Percentiles rank a stretch among this genome's conserved stretches.
Evolutionary conservation across 1,140 invertebrate species (phyloP).

Genomic region (Drosophila teissieri): DNA sequence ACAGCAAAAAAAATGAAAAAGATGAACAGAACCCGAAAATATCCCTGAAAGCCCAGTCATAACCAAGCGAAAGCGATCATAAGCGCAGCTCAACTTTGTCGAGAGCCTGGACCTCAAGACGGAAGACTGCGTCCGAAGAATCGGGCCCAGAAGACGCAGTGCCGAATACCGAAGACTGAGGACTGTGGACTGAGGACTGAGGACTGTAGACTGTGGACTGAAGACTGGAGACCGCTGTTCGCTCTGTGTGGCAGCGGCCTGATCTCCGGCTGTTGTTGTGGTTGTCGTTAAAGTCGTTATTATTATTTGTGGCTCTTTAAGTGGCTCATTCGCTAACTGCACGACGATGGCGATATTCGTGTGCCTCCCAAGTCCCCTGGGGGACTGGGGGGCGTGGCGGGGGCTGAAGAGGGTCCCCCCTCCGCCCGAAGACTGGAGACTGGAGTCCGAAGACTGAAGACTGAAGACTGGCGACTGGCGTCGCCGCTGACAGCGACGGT

Average conservation of each 20-base stretch:
- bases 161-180: background rate
- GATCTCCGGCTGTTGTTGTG: conserved; percentile 70
- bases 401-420: background rate
- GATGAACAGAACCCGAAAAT: conserved; percentile 10
- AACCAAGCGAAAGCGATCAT: conserved; percentile 47
- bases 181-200: background rate
- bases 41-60: conserved; percentile 26
- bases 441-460: background rate
- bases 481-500: conserved; percentile 73
- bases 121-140: background rate
- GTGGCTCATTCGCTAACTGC: conserved; percentile 82
- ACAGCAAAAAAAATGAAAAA: background rate
- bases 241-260: conserved; percentile 52
- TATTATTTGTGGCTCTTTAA: conserved; percentile 83
- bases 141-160: background rate
- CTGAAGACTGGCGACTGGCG: conserved; percentile 47
- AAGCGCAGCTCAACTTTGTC: conserved; percentile 74
- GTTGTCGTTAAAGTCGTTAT: conserved; percentile 83
- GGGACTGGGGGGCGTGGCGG: background rate
- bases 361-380: conserved; percentile 46
- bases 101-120: background rate
- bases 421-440: conserved; percentile 6
- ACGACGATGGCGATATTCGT: conserved; percentile 81
- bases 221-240: conserved; percentile 1
- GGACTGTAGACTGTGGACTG: conserved; percentile 11